These are phyloP conservation scores for Leptinotarsa undecemlineata DNA, from an alignment of 1,140 invertebrate species.

Conservation along the genomic window DNA sequence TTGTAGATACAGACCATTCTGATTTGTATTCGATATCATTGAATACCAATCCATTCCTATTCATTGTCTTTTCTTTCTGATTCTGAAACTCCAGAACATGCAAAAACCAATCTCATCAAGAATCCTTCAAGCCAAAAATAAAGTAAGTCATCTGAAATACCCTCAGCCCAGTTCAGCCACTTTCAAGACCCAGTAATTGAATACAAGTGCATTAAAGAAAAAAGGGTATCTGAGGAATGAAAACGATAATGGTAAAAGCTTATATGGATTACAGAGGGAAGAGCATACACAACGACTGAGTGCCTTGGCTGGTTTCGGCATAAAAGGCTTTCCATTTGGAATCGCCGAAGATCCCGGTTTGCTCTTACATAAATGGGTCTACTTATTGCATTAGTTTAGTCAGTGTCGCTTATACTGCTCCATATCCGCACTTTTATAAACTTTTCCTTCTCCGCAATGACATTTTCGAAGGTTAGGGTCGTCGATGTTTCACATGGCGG, in stretches of 20 bases:
- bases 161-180: background rate
- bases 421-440: slow-evolving; percentile 15
- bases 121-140: too few relatives aligned
- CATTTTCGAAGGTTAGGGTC: too few relatives aligned
- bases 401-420: slow-evolving; percentile 34
- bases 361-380: slow-evolving; percentile 45
- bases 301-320: slow-evolving; percentile 34
- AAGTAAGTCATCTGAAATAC: background rate
- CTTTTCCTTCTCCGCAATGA: background rate
- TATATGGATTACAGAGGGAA: slow-evolving; percentile 30
- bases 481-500: too few relatives aligned
- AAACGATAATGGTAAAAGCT: slow-evolving; percentile 36
- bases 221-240: slow-evolving; percentile 28
- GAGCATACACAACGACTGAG: slow-evolving; percentile 31
- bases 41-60: too few relatives aligned
- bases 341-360: slow-evolving; percentile 44
- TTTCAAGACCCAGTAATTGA: slow-evolving; percentile 4
- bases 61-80: too few relatives aligned
- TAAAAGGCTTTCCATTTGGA: slow-evolving; percentile 42
- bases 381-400: slow-evolving; percentile 47
- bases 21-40: too few relatives aligned
- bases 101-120: too few relatives aligned
- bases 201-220: slow-evolving; percentile 28
- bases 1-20: too few relatives aligned
- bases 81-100: too few relatives aligned